phyloP scores from a whole-genome alignment of 2,888 invertebrate species.

The Chouioia cunea region DNA sequence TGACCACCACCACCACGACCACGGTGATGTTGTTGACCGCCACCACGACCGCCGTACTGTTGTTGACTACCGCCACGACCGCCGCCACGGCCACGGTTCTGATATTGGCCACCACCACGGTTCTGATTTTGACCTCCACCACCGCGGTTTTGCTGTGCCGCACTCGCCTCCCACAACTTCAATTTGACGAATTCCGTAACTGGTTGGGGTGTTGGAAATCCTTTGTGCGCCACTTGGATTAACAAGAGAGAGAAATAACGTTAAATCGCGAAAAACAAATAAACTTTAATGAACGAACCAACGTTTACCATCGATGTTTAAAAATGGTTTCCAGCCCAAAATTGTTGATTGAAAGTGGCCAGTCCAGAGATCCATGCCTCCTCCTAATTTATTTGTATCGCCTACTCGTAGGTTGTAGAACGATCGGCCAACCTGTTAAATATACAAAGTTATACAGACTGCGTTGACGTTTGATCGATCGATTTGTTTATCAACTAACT shows the following conservation, averaged over 20 bases:
- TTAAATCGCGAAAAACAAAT: constrained; percentile 3
- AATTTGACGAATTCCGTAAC: constrained; percentile 70
- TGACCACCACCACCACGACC: no score
- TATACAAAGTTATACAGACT: background rate
- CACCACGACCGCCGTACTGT: no score
- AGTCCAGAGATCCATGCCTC: constrained; percentile 91
- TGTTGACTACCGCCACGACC: no score
- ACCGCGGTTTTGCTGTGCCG: no score
- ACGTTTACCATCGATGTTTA: constrained; percentile 88
- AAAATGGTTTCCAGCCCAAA: constrained; percentile 83
- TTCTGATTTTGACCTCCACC: no score
- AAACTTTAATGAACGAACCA: constrained; percentile 11
- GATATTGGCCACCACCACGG: no score
- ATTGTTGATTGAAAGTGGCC: constrained; percentile 95
- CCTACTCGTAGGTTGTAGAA: constrained; percentile 50
- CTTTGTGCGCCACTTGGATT: constrained; percentile 80
- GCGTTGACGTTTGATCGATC: background rate
- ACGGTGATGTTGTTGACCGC: no score
- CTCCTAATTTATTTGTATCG: constrained; percentile 75
- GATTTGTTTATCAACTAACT: constrained; percentile 47
- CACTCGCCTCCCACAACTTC: no score
- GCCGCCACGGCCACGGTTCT: no score
- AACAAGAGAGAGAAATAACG: constrained; percentile 1
- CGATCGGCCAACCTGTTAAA: constrained; percentile 30
- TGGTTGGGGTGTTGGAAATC: constrained; percentile 75